Evolutionary conservation across 2,888 invertebrate genomes (phyloP), one percentile per base, ranked within the genome.

Genomic region (Sesamia inferens): DNA sequence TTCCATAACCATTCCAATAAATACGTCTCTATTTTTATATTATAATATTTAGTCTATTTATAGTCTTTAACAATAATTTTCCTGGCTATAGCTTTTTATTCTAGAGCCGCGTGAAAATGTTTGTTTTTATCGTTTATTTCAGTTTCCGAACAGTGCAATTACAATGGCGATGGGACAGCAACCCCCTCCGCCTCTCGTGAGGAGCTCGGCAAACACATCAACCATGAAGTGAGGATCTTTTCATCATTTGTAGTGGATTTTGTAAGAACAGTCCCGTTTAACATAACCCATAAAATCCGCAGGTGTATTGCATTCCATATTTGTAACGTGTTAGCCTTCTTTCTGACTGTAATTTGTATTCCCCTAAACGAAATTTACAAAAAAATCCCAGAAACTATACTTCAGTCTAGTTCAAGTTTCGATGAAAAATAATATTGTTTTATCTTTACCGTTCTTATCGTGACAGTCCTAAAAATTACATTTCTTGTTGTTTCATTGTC

Each of bases 141-240:
- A 96, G 95, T 96, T 95, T 92, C 94, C 95, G 89, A 96, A 95
- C 94, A 96, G 92, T 93, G 94, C 96, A 90, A 93, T 96, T 87
- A 93, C 95, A 91, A 95, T 96, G 95, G 95, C 96, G 93, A 96
- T 96, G 96, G 92, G 93, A 74, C 95, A 94, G 94, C 97, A 93
- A 91, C 96, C 93, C 91, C 94, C 97, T 91, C 94, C 96, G 90
- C 97, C 97, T 65, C 94, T 97, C 76, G 97, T 97, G 87, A 94
- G 97, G 89, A 96, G 95, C 81, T 93, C 96, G 62, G 95, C 96
- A 87, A 97, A 96, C 95, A 92, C 95, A 48, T 89, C 93, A 78
- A 95, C 93, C 82, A 96, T 96, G 94, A 96, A 96, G 96, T 96
- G 94, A 96, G 96, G 93, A 94, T 88, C 74, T 80, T 90, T 89